These are phyloP conservation scores for Microcebus tavaratra DNA, from an alignment of 2,113 vertebrate species.

Conservation along the genomic window DNA sequence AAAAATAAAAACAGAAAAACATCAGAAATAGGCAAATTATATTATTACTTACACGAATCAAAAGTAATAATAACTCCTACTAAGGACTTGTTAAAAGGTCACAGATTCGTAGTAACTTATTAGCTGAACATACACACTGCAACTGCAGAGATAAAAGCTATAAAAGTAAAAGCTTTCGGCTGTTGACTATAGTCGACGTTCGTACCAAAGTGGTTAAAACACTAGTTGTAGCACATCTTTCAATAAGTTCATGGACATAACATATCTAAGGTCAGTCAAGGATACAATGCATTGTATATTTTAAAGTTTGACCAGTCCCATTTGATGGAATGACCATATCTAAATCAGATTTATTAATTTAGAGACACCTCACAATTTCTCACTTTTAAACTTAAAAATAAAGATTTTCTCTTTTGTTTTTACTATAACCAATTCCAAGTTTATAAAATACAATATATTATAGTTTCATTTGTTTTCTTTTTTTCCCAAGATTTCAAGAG, in stretches of 20 bases:
- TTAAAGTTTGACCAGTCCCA: background rate
- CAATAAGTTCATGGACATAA: background rate
- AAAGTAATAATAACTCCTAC: too few species aligned
- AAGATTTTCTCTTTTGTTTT: background rate
- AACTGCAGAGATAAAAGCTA: too few species aligned
- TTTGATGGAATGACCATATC: background rate
- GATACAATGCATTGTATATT: background rate
- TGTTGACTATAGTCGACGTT: too few species aligned
- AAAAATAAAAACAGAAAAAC: too few species aligned
- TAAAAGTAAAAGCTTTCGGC: too few species aligned
- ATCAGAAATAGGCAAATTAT: too few species aligned
- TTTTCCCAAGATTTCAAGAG: background rate
- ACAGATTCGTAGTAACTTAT: too few species aligned
- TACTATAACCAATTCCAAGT: background rate
- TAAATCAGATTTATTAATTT: background rate
- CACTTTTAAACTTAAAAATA: background rate
- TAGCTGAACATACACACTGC: too few species aligned
- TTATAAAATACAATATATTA: background rate
- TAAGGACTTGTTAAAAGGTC: too few species aligned
- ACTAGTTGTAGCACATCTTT: slow-evolving; percentile 11
- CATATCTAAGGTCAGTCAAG: background rate
- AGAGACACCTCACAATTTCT: background rate
- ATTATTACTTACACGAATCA: too few species aligned
- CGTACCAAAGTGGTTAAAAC: background rate
- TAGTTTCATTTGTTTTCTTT: background rate